Percentiles rank a stretch among this genome's conserved stretches.
Evolutionary conservation across 2,113 vertebrate species (phyloP).

Genomic region (Prietella phreatophila): DNA sequence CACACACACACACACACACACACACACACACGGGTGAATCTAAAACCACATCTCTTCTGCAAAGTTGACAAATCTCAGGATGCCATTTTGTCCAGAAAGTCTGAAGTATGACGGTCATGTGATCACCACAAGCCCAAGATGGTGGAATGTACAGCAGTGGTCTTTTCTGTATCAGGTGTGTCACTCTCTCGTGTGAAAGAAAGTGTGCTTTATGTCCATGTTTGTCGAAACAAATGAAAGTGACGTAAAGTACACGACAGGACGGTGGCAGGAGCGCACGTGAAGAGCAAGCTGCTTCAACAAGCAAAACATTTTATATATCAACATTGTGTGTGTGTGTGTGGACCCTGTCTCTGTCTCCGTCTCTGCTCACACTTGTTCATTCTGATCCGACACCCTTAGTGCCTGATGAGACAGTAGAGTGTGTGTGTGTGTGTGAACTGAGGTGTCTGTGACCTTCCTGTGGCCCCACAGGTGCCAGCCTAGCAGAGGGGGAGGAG

Average conservation of each 20-base stretch:
- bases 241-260: not conserved
- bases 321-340: not conserved
- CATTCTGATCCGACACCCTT: conserved; percentile 42
- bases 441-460: not conserved
- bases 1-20: conserved; percentile 36
- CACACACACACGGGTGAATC: not conserved
- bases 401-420: conserved; percentile 25
- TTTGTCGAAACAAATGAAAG: not conserved
- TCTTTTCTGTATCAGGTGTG: not conserved
- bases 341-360: not conserved
- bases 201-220: not conserved
- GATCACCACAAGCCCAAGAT: not conserved
- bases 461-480: conserved; percentile 30
- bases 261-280: not conserved
- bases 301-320: not conserved
- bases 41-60: conserved; percentile 1
- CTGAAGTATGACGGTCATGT: not conserved
- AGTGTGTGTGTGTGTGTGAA: conserved; percentile 12
- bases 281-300: not conserved
- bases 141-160: conserved; percentile 18
- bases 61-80: not conserved
- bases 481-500: conserved; percentile 20
- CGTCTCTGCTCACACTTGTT: conserved; percentile 8
- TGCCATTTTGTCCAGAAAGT: not conserved
- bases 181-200: not conserved